These are phyloP conservation scores for Sinelater perroti DNA, from an alignment of 2,888 invertebrate species.

Conservation along the genomic window DNA sequence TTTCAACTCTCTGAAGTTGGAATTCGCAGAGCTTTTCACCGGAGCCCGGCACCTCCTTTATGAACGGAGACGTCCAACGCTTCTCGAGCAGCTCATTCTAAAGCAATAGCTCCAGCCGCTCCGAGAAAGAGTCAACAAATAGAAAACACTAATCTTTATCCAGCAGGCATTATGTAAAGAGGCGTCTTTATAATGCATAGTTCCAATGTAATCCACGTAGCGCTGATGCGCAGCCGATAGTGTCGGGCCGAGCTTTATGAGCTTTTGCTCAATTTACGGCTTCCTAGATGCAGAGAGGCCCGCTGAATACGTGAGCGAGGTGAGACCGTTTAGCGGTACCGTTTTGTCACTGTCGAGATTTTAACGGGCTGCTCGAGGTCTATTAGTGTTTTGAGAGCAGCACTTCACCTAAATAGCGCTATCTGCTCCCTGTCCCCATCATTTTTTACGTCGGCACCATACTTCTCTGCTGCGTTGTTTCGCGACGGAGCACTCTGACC, in stretches of 20 bases:
- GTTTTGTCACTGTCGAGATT: constrained; percentile 58
- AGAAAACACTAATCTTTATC: constrained; percentile 31
- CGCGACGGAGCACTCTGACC: constrained; percentile 9
- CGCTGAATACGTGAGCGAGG: constrained; percentile 56
- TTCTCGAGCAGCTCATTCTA: background rate
- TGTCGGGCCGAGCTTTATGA: constrained; percentile 60
- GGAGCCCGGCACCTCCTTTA: background rate
- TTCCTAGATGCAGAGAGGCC: constrained; percentile 49
- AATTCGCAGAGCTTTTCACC: background rate
- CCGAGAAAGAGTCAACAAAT: constrained; percentile 22
- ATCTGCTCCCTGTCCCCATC: constrained; percentile 18
- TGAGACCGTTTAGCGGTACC: constrained; percentile 51
- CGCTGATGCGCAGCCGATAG: constrained; percentile 59
- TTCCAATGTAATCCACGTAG: constrained; percentile 59
- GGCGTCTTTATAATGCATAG: constrained; percentile 50
- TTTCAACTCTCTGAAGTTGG: background rate
- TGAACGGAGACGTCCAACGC: background rate
- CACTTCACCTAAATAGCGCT: constrained; percentile 33
- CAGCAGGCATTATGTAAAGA: constrained; percentile 32
- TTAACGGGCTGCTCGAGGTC: constrained; percentile 48
- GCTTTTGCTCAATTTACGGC: constrained; percentile 58
- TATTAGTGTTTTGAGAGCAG: constrained; percentile 44
- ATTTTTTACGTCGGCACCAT: constrained; percentile 26
- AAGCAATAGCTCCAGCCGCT: constrained; percentile 5
- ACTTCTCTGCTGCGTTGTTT: constrained; percentile 20